Conservation (phyloP, 2,888 invertebrate genomes). For the Neoitamus cyanurus region DNA sequence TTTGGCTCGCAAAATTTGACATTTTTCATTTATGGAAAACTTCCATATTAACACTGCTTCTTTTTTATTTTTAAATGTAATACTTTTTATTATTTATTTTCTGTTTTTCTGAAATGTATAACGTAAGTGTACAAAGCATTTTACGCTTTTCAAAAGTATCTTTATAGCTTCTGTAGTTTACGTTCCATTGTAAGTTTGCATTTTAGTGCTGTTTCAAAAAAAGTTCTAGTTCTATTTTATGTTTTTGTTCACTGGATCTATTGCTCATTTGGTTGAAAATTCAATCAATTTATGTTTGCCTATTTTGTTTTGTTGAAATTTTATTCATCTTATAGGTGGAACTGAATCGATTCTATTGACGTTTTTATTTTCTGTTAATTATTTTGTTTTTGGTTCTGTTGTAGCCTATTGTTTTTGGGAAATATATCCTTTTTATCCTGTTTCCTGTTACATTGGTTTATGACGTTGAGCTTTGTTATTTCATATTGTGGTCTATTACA, state of each 20-base stretch:
- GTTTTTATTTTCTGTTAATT: slow-evolving; percentile 41
- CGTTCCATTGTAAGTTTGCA: background rate
- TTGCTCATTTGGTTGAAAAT: slow-evolving; percentile 18
- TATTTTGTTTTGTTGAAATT: background rate
- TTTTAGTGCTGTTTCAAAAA: slow-evolving; percentile 13
- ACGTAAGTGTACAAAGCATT: slow-evolving; percentile 38
- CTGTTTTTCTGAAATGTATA: background rate
- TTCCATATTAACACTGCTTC: slow-evolving; percentile 45
- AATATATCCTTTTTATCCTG: slow-evolving; percentile 19
- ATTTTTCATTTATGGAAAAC: slow-evolving; percentile 47
- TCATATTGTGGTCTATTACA: slow-evolving; percentile 34
- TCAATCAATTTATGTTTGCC: background rate
- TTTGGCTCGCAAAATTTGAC: slow-evolving; percentile 35
- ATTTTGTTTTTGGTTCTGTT: slow-evolving; percentile 32
- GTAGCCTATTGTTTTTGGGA: slow-evolving; percentile 48
- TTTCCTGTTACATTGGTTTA: background rate
- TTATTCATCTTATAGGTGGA: background rate
- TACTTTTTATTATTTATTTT: background rate
- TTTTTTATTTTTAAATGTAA: slow-evolving; percentile 25
- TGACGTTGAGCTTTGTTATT: background rate
- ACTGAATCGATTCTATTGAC: slow-evolving; percentile 15
- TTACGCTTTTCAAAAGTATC: slow-evolving; percentile 12
- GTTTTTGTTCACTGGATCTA: slow-evolving; percentile 19
- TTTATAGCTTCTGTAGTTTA: slow-evolving; percentile 15
- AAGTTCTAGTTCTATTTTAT: background rate